These are phyloP conservation scores for Chionis minor DNA, from an alignment of 2,113 vertebrate genomes.

Conservation along the genomic window DNA sequence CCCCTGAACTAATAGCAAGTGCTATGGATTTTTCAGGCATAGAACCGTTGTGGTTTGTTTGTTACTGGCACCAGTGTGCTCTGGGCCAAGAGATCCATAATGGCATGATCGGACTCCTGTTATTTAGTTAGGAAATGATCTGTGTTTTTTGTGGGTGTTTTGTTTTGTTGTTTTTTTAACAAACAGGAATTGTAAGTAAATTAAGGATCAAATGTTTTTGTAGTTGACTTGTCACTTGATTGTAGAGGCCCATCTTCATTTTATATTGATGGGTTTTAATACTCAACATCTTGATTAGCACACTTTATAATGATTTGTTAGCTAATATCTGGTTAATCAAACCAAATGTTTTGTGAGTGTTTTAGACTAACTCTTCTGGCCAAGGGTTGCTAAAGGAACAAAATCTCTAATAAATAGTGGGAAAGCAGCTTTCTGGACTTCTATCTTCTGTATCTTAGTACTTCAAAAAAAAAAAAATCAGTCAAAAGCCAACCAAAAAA, in stretches of 20 bases:
- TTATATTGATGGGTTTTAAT: neutral
- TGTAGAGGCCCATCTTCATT: neutral
- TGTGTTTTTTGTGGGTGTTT: neutral
- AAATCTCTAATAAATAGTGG: neutral
- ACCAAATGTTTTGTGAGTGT: neutral
- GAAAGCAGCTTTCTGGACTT: neutral
- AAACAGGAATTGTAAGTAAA: neutral
- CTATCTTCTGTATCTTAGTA: neutral
- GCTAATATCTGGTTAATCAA: neutral
- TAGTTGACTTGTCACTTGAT: neutral
- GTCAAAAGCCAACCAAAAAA: too few relatives aligned
- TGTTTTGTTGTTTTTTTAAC: neutral
- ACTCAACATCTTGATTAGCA: neutral
- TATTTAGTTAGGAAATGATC: neutral
- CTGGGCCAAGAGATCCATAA: neutral
- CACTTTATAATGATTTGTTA: neutral
- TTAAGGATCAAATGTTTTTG: neutral
- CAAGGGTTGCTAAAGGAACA: neutral
- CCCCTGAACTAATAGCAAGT: neutral
- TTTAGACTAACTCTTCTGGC: neutral
- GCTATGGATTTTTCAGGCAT: neutral
- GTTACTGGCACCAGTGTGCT: neutral
- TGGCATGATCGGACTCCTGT: neutral
- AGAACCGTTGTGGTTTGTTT: neutral
- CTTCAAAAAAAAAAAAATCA: neutral